phyloP scores from a whole-genome alignment of 2,113 vertebrate species.

The Dipodomys ordii region DNA sequence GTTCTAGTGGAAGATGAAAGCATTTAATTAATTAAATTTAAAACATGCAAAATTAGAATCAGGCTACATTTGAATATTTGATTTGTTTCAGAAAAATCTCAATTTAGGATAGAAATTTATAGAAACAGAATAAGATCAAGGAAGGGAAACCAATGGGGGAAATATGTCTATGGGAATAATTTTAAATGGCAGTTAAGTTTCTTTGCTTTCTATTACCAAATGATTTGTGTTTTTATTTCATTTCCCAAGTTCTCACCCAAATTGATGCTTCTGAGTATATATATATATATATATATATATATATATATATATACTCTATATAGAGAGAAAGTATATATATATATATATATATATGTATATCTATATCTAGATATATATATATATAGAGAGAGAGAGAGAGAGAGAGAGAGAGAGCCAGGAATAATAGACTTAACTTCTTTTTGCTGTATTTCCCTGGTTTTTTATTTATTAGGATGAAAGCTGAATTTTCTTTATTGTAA shows the following conservation, averaged over 20 bases:
- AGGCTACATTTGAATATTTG: not conserved
- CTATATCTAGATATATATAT: too few relatives aligned
- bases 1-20: not conserved
- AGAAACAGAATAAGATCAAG: not conserved
- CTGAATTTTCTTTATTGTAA: too few relatives aligned
- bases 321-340: too few relatives aligned
- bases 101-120: not conserved
- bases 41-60: not conserved
- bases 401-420: too few relatives aligned
- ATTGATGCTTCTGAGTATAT: not conserved
- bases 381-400: too few relatives aligned
- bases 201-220: not conserved
- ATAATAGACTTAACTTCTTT: not conserved
- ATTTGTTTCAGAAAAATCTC: not conserved
- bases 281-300: too few relatives aligned
- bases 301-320: too few relatives aligned
- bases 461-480: not conserved
- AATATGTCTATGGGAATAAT: not conserved
- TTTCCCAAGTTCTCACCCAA: not conserved
- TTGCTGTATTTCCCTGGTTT: not conserved
- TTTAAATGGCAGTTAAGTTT: not conserved
- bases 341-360: too few relatives aligned
- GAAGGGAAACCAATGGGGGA: not conserved
- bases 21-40: not conserved
- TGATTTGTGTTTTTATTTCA: not conserved